Percentiles rank a stretch among this genome's conserved stretches.
Evolutionary conservation across 2,113 vertebrate species (phyloP).

Genomic region (Meles meles): DNA sequence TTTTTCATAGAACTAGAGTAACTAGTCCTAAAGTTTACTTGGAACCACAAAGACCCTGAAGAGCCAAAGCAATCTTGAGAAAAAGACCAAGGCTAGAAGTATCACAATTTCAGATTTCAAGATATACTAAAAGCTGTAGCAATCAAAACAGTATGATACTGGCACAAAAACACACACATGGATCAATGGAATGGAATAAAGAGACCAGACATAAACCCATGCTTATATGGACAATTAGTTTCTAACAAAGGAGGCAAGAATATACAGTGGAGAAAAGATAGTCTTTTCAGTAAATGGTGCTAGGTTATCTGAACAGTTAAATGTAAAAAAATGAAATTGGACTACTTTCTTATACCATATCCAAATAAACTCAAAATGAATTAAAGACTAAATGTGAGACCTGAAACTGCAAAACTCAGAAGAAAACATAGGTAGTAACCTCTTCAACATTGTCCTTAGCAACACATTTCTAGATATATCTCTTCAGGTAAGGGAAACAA

Average conservation of each 20-base stretch:
- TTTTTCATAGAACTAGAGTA: no score
- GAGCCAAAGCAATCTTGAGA: background rate
- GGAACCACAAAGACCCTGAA: background rate
- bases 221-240: background rate
- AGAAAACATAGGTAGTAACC: background rate
- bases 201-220: background rate
- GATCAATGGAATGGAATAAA: background rate
- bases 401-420: background rate
- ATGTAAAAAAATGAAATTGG: background rate
- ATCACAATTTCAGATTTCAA: background rate
- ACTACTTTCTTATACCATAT: background rate
- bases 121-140: background rate
- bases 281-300: background rate
- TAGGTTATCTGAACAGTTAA: background rate
- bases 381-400: background rate
- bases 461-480: background rate
- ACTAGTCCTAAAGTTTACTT: no score
- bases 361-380: background rate
- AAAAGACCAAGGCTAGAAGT: background rate
- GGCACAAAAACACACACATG: background rate
- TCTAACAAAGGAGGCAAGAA: background rate
- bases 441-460: background rate
- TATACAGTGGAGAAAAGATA: background rate
- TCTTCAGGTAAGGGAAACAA: background rate
- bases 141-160: background rate